Evolutionary conservation across 2,113 vertebrate species (phyloP).

Genomic region (Heptranchias perlo): DNA sequence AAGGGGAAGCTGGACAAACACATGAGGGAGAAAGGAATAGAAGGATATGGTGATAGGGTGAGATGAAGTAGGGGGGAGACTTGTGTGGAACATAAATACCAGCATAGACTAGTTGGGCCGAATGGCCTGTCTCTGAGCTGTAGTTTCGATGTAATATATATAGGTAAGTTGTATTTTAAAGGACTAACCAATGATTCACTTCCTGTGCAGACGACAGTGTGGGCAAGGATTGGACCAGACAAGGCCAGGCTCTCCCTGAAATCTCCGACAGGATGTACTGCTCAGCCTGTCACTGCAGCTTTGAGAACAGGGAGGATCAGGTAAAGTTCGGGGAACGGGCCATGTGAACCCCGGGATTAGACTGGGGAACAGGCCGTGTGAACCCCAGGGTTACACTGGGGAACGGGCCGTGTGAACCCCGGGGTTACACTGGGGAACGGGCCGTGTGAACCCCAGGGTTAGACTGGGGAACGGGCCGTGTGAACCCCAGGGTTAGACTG

Average conservation of each 20-base stretch:
- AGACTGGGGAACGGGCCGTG: no score
- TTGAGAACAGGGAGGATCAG: constrained; percentile 82
- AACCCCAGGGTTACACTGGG: not conserved
- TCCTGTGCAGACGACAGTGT: constrained; percentile 38
- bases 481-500: no score
- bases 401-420: not conserved
- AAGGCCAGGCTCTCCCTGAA: constrained; percentile 40
- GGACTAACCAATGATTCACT: not conserved
- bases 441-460: no score
- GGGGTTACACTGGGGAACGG: no score
- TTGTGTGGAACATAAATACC: constrained; percentile 38
- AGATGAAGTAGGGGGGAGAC: no score
- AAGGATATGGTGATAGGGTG: no score
- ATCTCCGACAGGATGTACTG: constrained; percentile 69
- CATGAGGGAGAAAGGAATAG: no score
- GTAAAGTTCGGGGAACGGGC: constrained; percentile 49
- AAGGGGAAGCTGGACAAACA: no score
- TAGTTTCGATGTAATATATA: not conserved
- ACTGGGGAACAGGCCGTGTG: not conserved
- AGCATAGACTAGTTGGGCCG: no score
- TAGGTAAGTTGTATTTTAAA: not conserved
- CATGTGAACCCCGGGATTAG: no score
- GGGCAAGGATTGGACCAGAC: not conserved
- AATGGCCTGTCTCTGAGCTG: not conserved
- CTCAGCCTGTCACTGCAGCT: constrained; percentile 68